Base-by-base conservation (phyloP, 2,113 vertebrate genomes). In the Petrocephalus microphthalmus region DNA sequence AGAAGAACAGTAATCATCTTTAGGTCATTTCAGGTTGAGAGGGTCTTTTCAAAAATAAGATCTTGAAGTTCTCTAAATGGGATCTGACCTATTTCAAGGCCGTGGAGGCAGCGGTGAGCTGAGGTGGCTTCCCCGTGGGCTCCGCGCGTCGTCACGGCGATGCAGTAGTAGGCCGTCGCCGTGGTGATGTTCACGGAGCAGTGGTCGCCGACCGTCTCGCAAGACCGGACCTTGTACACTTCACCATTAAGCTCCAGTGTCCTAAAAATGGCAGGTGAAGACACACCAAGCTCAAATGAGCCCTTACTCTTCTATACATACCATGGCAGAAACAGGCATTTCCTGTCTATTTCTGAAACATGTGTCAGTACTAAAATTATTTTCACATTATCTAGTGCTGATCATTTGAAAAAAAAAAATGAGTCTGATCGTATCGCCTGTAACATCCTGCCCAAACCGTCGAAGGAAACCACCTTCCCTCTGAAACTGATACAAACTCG, bases 21-120 rank as follows among this genome's bases (percentile, higher is more conserved):
- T 74, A 57, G 51, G n/a, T 52, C 11, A 4, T 64, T 0, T 13
- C 13, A 10, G 52, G 7, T 53, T 1, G 52, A 53, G 52, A 54
- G 53, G 13, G 15, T 8, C 3, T 54, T 6, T 17, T 74, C 67
- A 33, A 37, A 74, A 19, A 29, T 1, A 13, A 74, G 29, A 29
- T 42, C 29, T 19, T 13, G 33, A 42, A 29, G 2, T 7, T 4
- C 33, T 22, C 42, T 19, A 2, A 49, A 42, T 15, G 25, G 51
- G 19, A 42, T 42, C 29, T 49, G 1, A 94, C 94, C 91, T 90
- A 92, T 91, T 52, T 2, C 88, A 37, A 89, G 90, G 0, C 93
- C 94, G 0, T 42, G 5, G 88, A 94, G 93, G 89, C 92, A 94
- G 19, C 88, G 91, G 1, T 1, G 84, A 0, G 1, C 0, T 4